A percentile compares a stretch with the other conserved stretches of the same genome.
Conservation (phyloP, 1,140 invertebrate species). For the Plodia interpunctella region DNA sequence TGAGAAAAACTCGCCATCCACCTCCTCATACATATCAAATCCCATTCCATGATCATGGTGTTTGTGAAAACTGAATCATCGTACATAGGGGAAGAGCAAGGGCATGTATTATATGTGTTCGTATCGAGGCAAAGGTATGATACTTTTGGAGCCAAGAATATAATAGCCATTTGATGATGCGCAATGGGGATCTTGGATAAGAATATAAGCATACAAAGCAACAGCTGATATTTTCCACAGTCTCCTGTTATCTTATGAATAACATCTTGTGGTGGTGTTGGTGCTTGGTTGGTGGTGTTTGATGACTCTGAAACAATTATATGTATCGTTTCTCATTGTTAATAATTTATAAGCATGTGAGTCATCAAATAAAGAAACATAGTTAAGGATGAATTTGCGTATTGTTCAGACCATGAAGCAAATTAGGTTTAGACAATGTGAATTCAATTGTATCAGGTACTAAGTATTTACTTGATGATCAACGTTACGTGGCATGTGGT, state of each 20-base stretch:
- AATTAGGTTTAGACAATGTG: too few relatives aligned
- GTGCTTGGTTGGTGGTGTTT: too few relatives aligned
- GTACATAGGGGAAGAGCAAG: constrained; percentile 79
- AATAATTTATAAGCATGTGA: too few relatives aligned
- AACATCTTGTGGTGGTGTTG: too few relatives aligned
- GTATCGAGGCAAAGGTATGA: constrained; percentile 61
- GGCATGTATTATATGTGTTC: constrained; percentile 44
- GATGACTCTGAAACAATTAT: too few relatives aligned
- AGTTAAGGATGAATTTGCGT: too few relatives aligned
- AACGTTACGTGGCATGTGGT: too few relatives aligned
- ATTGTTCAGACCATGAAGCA: too few relatives aligned
- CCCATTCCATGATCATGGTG: constrained; percentile 85
- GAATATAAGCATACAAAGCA: constrained; percentile 80
- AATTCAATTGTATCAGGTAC: too few relatives aligned
- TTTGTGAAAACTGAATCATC: constrained; percentile 81
- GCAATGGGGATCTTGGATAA: constrained; percentile 84
- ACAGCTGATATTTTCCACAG: constrained; percentile 84
- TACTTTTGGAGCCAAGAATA: constrained; percentile 80
- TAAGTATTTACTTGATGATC: too few relatives aligned
- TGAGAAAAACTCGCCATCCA: constrained; percentile 84
- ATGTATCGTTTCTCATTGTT: too few relatives aligned
- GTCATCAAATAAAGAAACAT: too few relatives aligned
- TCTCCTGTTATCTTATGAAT: constrained; percentile 79
- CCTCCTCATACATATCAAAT: constrained; percentile 82
- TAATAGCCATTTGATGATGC: constrained; percentile 82